These are phyloP conservation scores for Phylloscopus trochilus DNA, from an alignment of 2,113 vertebrate genomes.

Conservation along the genomic window DNA sequence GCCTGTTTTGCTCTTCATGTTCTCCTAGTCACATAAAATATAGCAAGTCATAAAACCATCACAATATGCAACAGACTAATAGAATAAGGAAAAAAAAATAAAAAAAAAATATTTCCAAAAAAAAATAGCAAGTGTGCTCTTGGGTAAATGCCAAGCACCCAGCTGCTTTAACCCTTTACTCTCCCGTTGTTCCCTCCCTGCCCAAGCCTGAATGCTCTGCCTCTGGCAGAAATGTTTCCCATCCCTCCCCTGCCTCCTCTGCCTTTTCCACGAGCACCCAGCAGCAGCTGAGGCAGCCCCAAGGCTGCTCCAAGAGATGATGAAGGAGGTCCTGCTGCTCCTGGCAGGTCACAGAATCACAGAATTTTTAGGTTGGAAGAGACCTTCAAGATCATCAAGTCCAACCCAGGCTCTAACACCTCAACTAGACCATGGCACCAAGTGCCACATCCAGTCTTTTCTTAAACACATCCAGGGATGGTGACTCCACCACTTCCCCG, in stretches of 20 bases:
- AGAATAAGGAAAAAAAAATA: too few species aligned
- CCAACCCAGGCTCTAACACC: too few species aligned
- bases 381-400: too few species aligned
- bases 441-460: too few species aligned
- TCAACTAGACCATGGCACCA: too few species aligned
- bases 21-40: too few species aligned
- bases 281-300: background rate
- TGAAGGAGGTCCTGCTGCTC: background rate
- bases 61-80: background rate
- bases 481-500: too few species aligned
- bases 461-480: too few species aligned
- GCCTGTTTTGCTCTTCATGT: too few species aligned
- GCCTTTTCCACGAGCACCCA: background rate
- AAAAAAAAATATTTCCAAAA: background rate
- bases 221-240: rapidly evolving
- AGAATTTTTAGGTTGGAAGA: too few species aligned
- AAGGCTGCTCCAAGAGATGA: background rate
- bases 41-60: too few species aligned
- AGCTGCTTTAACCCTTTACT: background rate
- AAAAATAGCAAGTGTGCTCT: background rate
- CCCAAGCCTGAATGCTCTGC: background rate
- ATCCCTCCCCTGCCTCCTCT: background rate
- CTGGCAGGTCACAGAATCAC: background rate
- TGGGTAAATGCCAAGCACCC: background rate
- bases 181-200: background rate